Evolutionary conservation across 2,888 invertebrate species (phyloP).

Genomic region (Actias luna): DNA sequence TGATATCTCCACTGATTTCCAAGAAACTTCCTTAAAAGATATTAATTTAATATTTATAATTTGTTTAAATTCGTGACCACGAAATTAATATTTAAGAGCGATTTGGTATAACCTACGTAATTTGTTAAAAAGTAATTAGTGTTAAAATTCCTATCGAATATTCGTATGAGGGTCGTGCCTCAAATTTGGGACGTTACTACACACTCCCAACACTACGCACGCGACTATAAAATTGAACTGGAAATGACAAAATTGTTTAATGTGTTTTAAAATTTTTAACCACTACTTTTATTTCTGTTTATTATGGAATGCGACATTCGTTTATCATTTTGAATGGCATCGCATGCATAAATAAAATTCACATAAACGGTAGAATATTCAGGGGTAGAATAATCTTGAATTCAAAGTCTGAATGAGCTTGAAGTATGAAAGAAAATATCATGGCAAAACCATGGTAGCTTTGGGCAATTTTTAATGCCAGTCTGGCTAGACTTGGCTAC

Average conservation of each 20-base stretch:
- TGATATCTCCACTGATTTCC: neutral
- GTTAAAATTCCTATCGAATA: slow-evolving; percentile 33
- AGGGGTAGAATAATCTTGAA: too few species aligned
- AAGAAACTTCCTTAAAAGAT: too few species aligned
- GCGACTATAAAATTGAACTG: slow-evolving; percentile 8
- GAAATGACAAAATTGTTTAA: slow-evolving; percentile 20
- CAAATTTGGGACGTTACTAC: slow-evolving; percentile 32
- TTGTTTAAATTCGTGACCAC: neutral
- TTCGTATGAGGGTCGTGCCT: slow-evolving; percentile 29
- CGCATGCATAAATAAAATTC: neutral
- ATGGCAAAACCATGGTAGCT: too few species aligned
- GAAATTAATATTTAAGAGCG: neutral
- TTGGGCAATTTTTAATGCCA: too few species aligned
- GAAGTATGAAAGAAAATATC: too few species aligned
- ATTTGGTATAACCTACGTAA: slow-evolving; percentile 2
- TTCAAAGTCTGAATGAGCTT: too few species aligned
- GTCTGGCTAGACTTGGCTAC: too few species aligned
- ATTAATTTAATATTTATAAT: too few species aligned
- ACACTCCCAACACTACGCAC: slow-evolving; percentile 18
- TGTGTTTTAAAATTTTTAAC: too few species aligned
- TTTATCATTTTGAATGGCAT: neutral
- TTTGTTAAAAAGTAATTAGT: slow-evolving; percentile 35
- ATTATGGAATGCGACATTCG: neutral
- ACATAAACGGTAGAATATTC: too few species aligned
- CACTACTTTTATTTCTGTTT: slow-evolving; percentile 9